Base-by-base conservation (phyloP, 1,140 invertebrate genomes). In the Dendrolimus punctatus region DNA sequence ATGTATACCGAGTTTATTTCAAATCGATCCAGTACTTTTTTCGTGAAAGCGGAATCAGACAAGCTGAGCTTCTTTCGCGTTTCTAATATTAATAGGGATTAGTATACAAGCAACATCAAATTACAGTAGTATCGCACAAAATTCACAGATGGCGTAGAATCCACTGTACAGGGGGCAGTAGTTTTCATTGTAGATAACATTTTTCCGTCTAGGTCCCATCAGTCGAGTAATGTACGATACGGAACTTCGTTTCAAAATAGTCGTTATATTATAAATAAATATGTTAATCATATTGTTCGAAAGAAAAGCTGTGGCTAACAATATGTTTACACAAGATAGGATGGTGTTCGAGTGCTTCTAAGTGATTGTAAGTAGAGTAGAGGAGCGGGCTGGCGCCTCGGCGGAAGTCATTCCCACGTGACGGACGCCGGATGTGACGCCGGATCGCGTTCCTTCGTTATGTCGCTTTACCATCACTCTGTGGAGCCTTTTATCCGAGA, bases 281-380 rank as follows among this genome's bases (percentile, higher is more conserved):
- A 45, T 38, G 37, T 36, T 38, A 48, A n/a, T 38, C 39, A 38
- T 44, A 51, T 51, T 38, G 42, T 51, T 8, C 23, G 8, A 51
- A 51, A 45, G 45, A 8, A n/a, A 6, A 45, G 37, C 23, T 55
- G 53, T 45, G 40, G 37, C 23, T 23, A 23, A 23, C 23, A 51
- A 48, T 55, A 53, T 71, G 64, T 78, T 74, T 65, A 60, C 62
- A 65, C 53, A 57, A 66, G 61, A 67, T 66, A 60, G 62, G 53
- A 57, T 56, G 59, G 55, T 70, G 64, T 72, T 67, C 53, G 63
- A 66, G 58, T 66, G 70, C 62, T 23, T 23, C 23, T 83, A 82
- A 85, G 80, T 85, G 82, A 84, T 81, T 80, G 77, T 84, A 76
- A 82, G 75, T 79, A 70, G 75, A 82, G 75, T 79, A 70, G 60